These are phyloP conservation scores for Hydrotaea diabolus DNA, from an alignment of 2,888 invertebrate species.

Conservation along the genomic window DNA sequence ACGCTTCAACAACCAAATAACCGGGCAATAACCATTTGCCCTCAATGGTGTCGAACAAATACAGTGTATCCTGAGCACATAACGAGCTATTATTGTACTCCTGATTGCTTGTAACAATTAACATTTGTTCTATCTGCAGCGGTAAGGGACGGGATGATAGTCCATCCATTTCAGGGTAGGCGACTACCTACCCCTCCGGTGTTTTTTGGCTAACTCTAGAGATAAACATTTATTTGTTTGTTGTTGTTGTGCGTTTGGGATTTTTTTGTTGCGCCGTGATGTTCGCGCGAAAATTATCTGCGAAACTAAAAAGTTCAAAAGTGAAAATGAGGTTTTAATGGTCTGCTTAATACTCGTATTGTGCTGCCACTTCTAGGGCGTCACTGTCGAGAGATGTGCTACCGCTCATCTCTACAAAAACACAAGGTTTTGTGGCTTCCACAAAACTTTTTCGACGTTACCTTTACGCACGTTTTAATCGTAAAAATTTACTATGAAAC, in stretches of 20 bases:
- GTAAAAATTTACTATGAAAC: constrained; percentile 9
- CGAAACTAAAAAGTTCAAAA: neutral
- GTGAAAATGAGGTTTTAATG: constrained; percentile 20
- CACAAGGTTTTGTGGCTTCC: neutral
- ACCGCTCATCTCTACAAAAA: neutral
- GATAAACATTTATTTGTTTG: neutral
- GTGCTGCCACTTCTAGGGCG: neutral
- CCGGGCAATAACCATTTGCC: neutral
- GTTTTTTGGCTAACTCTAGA: neutral
- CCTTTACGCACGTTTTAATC: constrained; percentile 1
- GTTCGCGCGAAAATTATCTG: constrained; percentile 2
- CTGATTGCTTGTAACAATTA: constrained; percentile 17
- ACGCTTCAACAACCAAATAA: neutral
- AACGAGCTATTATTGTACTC: neutral
- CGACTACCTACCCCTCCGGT: constrained; percentile 6
- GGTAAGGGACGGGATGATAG: no score
- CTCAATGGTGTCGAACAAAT: neutral
- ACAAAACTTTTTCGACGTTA: neutral
- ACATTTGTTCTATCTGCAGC: constrained; percentile 4
- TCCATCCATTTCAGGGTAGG: neutral
- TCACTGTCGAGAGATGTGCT: neutral
- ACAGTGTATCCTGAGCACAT: neutral
- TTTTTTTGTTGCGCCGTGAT: no score
- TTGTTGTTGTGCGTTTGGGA: no score
- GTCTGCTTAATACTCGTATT: neutral